Conservation (phyloP, 2,113 vertebrate genomes). For the Syngnathus scovelli region DNA sequence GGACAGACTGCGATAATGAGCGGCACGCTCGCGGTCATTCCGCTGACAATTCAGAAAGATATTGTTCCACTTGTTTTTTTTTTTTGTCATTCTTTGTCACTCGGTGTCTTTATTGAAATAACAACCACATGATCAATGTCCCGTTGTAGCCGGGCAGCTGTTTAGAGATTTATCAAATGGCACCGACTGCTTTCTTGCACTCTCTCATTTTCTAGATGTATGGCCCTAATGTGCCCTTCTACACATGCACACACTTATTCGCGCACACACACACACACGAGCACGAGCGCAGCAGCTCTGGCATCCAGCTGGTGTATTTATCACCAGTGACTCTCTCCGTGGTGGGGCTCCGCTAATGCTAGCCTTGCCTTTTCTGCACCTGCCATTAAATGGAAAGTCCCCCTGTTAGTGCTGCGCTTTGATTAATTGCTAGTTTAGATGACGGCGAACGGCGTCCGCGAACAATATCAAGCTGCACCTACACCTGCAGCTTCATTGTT, state of each 20-base stretch:
- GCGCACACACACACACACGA: conserved; percentile 5
- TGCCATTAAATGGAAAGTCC: conserved; percentile 50
- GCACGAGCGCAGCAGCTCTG: conserved; percentile 7
- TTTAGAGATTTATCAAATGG: conserved; percentile 56
- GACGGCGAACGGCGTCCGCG: conserved; percentile 22
- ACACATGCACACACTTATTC: background rate
- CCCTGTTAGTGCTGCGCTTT: conserved; percentile 42
- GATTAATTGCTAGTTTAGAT: conserved; percentile 61
- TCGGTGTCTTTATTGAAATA: conserved; percentile 38
- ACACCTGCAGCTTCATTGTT: conserved; percentile 48
- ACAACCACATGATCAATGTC: conserved; percentile 34
- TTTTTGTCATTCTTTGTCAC: conserved; percentile 33
- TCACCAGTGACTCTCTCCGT: conserved; percentile 32
- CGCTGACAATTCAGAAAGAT: conserved; percentile 31
- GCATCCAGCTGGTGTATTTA: conserved; percentile 53
- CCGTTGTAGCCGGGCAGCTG: conserved; percentile 23
- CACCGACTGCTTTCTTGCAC: conserved; percentile 12
- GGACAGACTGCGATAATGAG: conserved; percentile 32
- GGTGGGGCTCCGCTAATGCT: conserved; percentile 48
- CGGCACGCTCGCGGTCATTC: conserved; percentile 28
- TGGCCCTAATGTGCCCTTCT: background rate
- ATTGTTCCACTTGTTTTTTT: conserved; percentile 34
- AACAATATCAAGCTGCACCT: conserved; percentile 51
- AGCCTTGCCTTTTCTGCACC: conserved; percentile 49
- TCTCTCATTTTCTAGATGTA: conserved; percentile 49